Evolutionary conservation across 2,888 invertebrate genomes (phyloP).

Genomic region (Drosophila monieri): DNA sequence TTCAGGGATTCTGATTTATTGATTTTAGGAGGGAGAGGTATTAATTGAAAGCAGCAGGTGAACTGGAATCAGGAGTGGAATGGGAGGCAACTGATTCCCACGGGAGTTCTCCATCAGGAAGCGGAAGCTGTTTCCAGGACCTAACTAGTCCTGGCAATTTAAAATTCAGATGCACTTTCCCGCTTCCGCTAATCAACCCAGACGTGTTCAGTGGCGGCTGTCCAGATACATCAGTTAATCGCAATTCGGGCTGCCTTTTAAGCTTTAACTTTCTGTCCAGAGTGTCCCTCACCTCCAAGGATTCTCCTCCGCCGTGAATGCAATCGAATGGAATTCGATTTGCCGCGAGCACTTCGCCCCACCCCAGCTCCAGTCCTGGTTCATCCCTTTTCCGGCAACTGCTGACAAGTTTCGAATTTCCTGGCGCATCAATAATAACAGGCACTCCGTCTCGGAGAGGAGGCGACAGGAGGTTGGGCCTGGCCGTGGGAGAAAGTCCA

Average conservation of each 20-base stretch:
- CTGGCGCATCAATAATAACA: constrained; percentile 55
- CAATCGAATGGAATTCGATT: constrained; percentile 56
- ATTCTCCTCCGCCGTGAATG: constrained; percentile 8
- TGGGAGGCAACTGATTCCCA: background rate
- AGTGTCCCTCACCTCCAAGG: background rate
- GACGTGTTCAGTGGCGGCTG: constrained; percentile 11
- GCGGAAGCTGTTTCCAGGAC: constrained; percentile 8
- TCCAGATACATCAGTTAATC: background rate
- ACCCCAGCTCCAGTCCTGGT: background rate
- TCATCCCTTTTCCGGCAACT: constrained; percentile 30
- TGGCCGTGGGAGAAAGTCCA: constrained; percentile 5
- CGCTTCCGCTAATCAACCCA: background rate
- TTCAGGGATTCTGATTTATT: background rate
- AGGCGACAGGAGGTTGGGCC: constrained; percentile 6
- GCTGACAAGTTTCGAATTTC: constrained; percentile 73
- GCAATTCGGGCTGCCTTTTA: background rate
- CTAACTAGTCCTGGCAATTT: background rate
- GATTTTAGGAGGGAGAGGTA: background rate
- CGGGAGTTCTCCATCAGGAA: background rate
- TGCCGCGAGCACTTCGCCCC: constrained; percentile 46
- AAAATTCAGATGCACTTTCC: background rate
- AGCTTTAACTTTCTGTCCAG: constrained; percentile 9
- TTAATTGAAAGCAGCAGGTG: background rate
- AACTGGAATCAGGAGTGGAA: background rate
- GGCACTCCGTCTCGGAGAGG: constrained; percentile 20